phyloP scores from a whole-genome alignment of 2,113 vertebrate species.

The Tychaedon coryphoeus region DNA sequence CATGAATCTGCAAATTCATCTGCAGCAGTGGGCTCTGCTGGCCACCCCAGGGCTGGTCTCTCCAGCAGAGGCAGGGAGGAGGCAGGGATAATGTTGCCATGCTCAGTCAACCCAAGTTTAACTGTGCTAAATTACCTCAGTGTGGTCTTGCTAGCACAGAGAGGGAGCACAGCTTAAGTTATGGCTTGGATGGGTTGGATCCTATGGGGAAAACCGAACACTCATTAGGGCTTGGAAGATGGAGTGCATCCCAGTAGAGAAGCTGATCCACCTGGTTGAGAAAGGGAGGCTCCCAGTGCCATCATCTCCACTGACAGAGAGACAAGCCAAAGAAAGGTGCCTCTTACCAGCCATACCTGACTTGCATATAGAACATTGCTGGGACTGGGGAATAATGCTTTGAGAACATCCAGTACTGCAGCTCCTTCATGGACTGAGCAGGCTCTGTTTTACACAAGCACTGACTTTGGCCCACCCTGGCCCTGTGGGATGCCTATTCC shows the following conservation, averaged over 20 bases:
- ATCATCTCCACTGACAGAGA: neutral
- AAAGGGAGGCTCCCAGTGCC: neutral
- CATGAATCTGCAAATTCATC: neutral
- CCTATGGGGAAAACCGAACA: neutral
- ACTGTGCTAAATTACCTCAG: neutral
- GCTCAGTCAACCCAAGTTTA: neutral
- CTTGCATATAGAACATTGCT: neutral
- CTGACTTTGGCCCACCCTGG: neutral
- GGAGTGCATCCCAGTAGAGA: neutral
- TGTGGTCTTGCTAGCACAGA: neutral
- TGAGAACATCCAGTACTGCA: neutral
- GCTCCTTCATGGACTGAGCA: neutral
- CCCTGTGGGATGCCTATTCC: neutral
- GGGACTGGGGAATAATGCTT: neutral
- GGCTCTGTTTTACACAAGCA: neutral
- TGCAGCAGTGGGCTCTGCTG: neutral
- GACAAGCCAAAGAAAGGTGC: neutral
- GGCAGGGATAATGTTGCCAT: fast-evolving
- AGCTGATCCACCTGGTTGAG: neutral
- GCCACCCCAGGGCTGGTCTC: neutral
- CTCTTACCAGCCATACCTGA: neutral
- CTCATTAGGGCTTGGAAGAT: neutral
- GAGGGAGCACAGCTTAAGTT: neutral
- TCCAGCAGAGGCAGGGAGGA: neutral
- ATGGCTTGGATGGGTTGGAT: neutral